phyloP scores from a whole-genome alignment of 2,888 invertebrate species.

The Drosophila yooni region DNA sequence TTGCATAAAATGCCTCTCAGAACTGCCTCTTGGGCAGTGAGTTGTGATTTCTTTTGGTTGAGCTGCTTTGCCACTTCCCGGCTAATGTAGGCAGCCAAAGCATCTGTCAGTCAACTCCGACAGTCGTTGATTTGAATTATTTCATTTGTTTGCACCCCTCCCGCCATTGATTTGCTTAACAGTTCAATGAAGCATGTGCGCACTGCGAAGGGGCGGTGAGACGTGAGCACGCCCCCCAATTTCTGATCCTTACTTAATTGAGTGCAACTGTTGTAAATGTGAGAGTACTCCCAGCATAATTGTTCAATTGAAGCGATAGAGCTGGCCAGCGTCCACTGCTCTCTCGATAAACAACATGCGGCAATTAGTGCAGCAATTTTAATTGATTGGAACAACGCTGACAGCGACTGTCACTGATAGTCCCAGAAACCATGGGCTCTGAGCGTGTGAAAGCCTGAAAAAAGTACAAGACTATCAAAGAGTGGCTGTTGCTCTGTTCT shows the following conservation, averaged over 20 bases:
- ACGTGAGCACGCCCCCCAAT: neutral
- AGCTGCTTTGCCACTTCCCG: conserved; percentile 34
- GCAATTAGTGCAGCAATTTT: conserved; percentile 69
- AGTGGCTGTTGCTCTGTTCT: conserved; percentile 1
- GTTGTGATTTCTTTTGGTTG: conserved; percentile 42
- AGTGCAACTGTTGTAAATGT: conserved; percentile 59
- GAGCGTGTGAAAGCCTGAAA: conserved; percentile 55
- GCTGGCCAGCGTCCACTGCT: conserved; percentile 9
- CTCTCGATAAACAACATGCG: conserved; percentile 58
- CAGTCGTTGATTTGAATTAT: conserved; percentile 55
- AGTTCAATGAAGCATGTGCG: conserved; percentile 47
- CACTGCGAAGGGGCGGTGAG: conserved; percentile 3
- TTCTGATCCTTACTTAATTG: conserved; percentile 57
- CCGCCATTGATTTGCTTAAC: conserved; percentile 44
- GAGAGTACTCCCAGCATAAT: conserved; percentile 47
- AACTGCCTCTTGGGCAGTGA: conserved; percentile 30
- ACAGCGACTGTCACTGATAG: conserved; percentile 35
- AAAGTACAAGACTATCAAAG: conserved; percentile 21
- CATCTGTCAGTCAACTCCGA: conserved; percentile 11
- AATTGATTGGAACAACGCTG: conserved; percentile 63
- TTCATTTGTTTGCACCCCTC: conserved; percentile 51
- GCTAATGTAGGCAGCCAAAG: conserved; percentile 8
- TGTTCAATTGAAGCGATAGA: conserved; percentile 75
- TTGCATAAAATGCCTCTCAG: conserved; percentile 67
- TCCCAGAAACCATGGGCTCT: neutral